Conservation (phyloP, 2,888 invertebrate species). For the Drosophila glabriapex region DNA sequence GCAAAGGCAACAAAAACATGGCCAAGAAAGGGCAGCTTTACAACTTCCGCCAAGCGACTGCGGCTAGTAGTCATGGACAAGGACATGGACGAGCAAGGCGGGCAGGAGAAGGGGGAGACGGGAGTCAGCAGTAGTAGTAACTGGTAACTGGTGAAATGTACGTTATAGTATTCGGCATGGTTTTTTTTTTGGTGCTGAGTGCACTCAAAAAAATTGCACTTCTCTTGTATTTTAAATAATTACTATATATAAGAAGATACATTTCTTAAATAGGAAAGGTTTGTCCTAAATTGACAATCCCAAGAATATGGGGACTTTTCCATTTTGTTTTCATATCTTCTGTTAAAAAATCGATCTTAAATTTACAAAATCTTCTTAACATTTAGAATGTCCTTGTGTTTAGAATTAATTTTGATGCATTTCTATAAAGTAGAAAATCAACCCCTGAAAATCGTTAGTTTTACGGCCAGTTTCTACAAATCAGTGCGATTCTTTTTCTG, state of each 20-base stretch:
- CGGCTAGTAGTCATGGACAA: conserved; percentile 35
- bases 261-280: neutral
- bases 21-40: conserved; percentile 83
- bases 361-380: neutral
- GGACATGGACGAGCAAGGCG: neutral
- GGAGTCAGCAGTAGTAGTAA: neutral
- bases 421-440: neutral
- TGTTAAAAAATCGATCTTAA: neutral
- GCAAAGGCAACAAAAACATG: conserved; percentile 59
- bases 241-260: neutral
- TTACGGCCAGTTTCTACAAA: neutral
- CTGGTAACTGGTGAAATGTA: conserved; percentile 60
- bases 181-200: conserved; percentile 43
- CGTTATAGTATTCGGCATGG: conserved; percentile 30
- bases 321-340: neutral
- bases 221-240: neutral
- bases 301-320: neutral
- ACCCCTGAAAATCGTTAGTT: too few species aligned
- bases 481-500: neutral
- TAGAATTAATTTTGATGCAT: neutral
- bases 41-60: conserved; percentile 78
- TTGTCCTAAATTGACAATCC: neutral
- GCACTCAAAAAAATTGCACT: neutral
- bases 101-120: neutral
- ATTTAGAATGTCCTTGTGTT: neutral